A percentile compares a stretch with the other conserved stretches of the same genome.
Evolutionary conservation across 2,113 vertebrate genomes (phyloP).

Genomic region (Pangasianodon gigas): DNA sequence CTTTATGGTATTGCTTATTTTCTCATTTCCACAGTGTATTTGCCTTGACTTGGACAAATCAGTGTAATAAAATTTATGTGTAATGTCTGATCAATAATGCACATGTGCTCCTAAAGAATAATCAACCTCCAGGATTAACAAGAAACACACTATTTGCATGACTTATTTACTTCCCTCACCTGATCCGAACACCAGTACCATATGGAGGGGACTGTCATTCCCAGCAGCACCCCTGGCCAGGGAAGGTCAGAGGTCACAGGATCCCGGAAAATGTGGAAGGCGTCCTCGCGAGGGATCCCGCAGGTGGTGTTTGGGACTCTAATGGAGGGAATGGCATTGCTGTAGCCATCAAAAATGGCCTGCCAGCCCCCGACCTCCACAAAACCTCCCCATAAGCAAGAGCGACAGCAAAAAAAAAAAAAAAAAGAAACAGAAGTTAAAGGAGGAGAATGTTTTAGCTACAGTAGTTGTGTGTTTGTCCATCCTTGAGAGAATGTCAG

Average conservation of each 20-base stretch:
- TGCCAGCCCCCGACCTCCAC: conserved; percentile 83
- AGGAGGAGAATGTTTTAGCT: not conserved
- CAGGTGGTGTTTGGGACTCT: conserved; percentile 84
- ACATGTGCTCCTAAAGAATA: not conserved
- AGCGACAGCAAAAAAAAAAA: not conserved
- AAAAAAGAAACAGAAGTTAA: not conserved
- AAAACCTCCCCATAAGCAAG: conserved; percentile 77
- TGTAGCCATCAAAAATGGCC: conserved; percentile 80
- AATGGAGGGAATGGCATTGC: conserved; percentile 77
- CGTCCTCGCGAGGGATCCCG: conserved; percentile 84
- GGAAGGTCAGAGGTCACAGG: conserved; percentile 89
- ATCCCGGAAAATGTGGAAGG: conserved; percentile 92
- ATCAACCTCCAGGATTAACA: not conserved
- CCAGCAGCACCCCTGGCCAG: conserved; percentile 90
- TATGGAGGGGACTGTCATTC: conserved; percentile 91
- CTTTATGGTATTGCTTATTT: not conserved
- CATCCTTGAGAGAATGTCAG: not conserved
- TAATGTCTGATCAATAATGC: not conserved
- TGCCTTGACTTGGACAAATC: not conserved
- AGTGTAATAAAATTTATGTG: not conserved
- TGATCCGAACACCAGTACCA: conserved; percentile 99
- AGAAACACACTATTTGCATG: not conserved
- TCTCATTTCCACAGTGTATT: not conserved
- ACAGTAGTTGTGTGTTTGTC: not conserved
- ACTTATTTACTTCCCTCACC: conserved; percentile 67